phyloP scores from a whole-genome alignment of 2,797 vertebrate species.

The Microctenopoma steveboyesi region DNA sequence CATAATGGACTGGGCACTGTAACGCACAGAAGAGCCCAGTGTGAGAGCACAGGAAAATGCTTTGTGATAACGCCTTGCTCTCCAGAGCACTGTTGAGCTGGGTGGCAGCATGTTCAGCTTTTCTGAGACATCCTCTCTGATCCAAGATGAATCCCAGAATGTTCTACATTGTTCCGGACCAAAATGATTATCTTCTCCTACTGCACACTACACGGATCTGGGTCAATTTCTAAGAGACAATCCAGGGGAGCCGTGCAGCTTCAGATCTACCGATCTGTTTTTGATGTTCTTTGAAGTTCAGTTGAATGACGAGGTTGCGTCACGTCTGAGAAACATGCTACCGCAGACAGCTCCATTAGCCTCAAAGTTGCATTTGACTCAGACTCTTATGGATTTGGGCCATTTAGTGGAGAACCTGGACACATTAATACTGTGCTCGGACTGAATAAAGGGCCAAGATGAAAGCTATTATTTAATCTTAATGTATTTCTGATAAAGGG shows the following conservation, averaged over 20 bases:
- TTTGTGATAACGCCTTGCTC: slow-evolving; percentile 58
- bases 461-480: slow-evolving; percentile 65
- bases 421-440: slow-evolving; percentile 48
- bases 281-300: slow-evolving; percentile 29
- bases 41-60: slow-evolving; percentile 64
- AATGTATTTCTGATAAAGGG: slow-evolving; percentile 64
- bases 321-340: slow-evolving; percentile 30
- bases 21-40: slow-evolving; percentile 42
- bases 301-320: slow-evolving; percentile 39
- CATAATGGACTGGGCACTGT: slow-evolving; percentile 59
- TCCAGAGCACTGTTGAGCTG: slow-evolving; percentile 44
- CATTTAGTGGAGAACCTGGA: slow-evolving; percentile 43
- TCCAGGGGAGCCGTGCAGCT: neutral
- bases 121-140: too few species aligned
- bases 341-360: slow-evolving; percentile 29
- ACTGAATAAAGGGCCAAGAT: slow-evolving; percentile 50
- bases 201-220: too few species aligned
- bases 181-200: too few species aligned
- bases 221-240: neutral
- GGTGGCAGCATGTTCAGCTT: slow-evolving; percentile 39
- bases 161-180: too few species aligned
- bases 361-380: slow-evolving; percentile 47
- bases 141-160: too few species aligned
- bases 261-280: neutral
- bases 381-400: slow-evolving; percentile 36